Base-by-base conservation (phyloP, 2,113 vertebrate species). In the Oryzias curvinotus region DNA sequence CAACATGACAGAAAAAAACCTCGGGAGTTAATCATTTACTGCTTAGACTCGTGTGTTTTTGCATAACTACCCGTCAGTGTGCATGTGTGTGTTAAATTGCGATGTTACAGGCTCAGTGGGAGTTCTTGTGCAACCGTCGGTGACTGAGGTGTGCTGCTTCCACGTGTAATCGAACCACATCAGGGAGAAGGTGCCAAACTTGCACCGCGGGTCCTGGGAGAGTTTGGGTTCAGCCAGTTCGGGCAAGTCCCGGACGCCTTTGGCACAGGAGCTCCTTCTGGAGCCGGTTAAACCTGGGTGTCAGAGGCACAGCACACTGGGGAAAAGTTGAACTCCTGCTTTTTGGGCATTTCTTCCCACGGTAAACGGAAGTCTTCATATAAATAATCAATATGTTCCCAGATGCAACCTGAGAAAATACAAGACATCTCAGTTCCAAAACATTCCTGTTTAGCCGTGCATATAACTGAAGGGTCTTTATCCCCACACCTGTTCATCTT, bases 171-270 rank as follows among this genome's bases (percentile, higher is more conserved):
- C 12, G 49, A 47, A 58, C 53, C 21, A 52, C 5, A 41, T 68
- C 53, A 54, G 3, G 0, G 57, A 51, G 63, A 65, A 19, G 21
- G 55, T 82, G 78, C 83, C 79, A 80, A 58, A 74, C 61, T 42
- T 63, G 36, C 36, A 36, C 53, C 69, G 8, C 23, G 62, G 47
- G 62, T 54, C 51, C 62, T 26, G 36, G 8, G 55, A 72, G 72
- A 50, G 68, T 55, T 5, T 4, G 52, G n/a, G 36, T 18, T 58
- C 62, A 56, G 62, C 86, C 77, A 78, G 84, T 89, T 68, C 52
- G 57, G 88, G 73, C 86, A 88, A 65, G 86, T 78, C 73, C 48
- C 55, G 5, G 53, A 68, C 73, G 77, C 76, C 36, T 50, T 74
- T 75, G 81, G 77, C 72, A 71, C 45, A 52, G 53, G 26, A 36